Percentiles rank a stretch among this genome's conserved stretches.
phyloP scores from a whole-genome alignment of 2,113 vertebrate genomes.

The Ochotona curzoniae region DNA sequence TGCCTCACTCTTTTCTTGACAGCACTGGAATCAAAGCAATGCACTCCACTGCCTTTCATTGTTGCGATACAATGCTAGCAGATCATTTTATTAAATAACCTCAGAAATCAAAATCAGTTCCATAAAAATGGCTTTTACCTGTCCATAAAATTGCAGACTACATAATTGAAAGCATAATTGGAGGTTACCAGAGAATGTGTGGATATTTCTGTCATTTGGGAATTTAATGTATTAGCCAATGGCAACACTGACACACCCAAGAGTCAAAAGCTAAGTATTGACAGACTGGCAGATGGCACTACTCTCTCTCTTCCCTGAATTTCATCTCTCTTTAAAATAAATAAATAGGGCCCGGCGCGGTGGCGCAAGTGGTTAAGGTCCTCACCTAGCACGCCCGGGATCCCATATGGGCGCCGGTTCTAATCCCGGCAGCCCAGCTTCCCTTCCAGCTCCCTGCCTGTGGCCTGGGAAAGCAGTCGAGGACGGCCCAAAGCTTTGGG shows the following conservation, averaged over 20 bases:
- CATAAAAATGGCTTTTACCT: not conserved
- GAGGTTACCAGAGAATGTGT: not conserved
- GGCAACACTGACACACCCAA: not conserved
- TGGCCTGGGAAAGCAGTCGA: no score
- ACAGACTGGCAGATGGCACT: no score
- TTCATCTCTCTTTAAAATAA: no score
- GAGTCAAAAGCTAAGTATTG: not conserved
- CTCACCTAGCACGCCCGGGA: no score
- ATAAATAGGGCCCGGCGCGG: no score
- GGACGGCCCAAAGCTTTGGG: no score
- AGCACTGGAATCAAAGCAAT: not conserved
- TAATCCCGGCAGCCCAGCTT: no score
- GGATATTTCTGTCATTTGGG: not conserved
- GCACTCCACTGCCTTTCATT: not conserved
- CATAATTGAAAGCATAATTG: not conserved
- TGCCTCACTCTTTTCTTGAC: not conserved
- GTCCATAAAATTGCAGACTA: not conserved
- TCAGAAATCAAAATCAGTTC: slow-evolving; percentile 11
- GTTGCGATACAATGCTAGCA: not conserved
- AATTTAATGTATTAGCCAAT: not conserved
- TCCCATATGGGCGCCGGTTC: no score
- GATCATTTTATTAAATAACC: not conserved
- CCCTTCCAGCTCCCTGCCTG: no score
- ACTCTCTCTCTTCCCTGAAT: no score
- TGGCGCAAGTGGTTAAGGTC: no score